phyloP scores from a whole-genome alignment of 2,113 vertebrate genomes.

The Sarotherodon lohbergeri region DNA sequence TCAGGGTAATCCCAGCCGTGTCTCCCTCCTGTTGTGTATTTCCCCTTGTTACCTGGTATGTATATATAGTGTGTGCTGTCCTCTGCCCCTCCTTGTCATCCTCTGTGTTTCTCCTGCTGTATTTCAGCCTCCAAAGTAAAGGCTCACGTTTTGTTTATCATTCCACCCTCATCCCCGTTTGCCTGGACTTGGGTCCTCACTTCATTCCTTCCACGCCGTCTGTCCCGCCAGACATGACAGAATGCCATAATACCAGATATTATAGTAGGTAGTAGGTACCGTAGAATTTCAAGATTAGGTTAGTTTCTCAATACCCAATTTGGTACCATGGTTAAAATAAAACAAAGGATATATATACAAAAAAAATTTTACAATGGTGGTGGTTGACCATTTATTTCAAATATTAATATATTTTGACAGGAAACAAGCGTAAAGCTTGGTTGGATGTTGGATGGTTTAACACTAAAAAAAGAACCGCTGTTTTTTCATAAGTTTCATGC shows the following conservation, averaged over 20 bases:
- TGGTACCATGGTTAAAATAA: not conserved
- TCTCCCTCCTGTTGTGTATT: not conserved
- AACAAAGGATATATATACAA: not conserved
- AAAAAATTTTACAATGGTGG: not conserved
- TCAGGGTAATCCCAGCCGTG: not conserved
- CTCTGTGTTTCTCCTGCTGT: not conserved
- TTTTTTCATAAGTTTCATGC: not conserved
- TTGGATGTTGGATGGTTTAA: not conserved
- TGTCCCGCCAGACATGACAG: accelerated
- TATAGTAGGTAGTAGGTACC: not conserved
- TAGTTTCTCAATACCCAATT: not conserved
- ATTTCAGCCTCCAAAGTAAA: not conserved
- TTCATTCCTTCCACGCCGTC: not conserved
- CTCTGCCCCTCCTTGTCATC: not conserved
- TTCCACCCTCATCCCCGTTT: not conserved
- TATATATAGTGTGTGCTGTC: not conserved
- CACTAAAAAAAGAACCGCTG: not conserved
- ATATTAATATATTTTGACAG: not conserved
- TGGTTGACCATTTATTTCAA: not conserved
- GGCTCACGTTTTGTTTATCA: not conserved
- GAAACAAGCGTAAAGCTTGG: not conserved
- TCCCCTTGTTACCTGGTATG: not conserved
- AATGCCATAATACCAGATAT: not conserved
- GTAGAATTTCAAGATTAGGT: not conserved
- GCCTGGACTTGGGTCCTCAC: not conserved